Evolutionary conservation across 2,113 vertebrate genomes (phyloP).

Genomic region (Lontra canadensis): DNA sequence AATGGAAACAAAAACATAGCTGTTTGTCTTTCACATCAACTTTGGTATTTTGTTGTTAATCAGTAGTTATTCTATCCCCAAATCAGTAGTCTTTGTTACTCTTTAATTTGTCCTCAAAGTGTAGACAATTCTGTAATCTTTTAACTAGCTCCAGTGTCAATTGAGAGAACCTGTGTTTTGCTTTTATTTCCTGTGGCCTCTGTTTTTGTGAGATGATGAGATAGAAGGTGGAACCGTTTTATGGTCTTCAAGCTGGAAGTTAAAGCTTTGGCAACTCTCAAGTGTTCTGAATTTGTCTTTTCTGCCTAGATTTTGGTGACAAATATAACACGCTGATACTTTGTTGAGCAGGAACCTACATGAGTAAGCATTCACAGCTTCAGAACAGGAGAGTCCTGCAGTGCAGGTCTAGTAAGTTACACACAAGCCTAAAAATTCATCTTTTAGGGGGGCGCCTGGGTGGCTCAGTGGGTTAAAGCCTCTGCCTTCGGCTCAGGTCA

Average conservation of each 20-base stretch:
- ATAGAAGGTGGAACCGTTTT: slow-evolving; percentile 50
- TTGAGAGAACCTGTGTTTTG: background rate
- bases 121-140: slow-evolving; percentile 65
- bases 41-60: slow-evolving; percentile 54
- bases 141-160: background rate
- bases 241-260: slow-evolving; percentile 49
- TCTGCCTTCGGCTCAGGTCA: no score
- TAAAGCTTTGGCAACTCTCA: background rate
- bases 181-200: slow-evolving; percentile 56
- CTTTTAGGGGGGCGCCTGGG: no score
- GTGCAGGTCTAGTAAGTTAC: background rate
- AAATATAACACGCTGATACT: slow-evolving; percentile 48
- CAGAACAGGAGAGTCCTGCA: slow-evolving; percentile 50
- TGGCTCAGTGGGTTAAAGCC: no score
- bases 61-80: slow-evolving; percentile 5
- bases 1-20: background rate
- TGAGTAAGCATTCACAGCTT: slow-evolving; percentile 64
- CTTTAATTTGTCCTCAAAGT: slow-evolving; percentile 56
- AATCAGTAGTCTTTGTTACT: slow-evolving; percentile 51
- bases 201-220: slow-evolving; percentile 67
- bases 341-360: slow-evolving; percentile 49
- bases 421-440: slow-evolving; percentile 20
- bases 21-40: slow-evolving; percentile 39
- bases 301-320: slow-evolving; percentile 65
- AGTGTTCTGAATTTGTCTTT: slow-evolving; percentile 50